Percentiles rank a stretch among this genome's conserved stretches.
Conservation (phyloP, 1,140 invertebrate species). For the Drosophila asahinai region DNA sequence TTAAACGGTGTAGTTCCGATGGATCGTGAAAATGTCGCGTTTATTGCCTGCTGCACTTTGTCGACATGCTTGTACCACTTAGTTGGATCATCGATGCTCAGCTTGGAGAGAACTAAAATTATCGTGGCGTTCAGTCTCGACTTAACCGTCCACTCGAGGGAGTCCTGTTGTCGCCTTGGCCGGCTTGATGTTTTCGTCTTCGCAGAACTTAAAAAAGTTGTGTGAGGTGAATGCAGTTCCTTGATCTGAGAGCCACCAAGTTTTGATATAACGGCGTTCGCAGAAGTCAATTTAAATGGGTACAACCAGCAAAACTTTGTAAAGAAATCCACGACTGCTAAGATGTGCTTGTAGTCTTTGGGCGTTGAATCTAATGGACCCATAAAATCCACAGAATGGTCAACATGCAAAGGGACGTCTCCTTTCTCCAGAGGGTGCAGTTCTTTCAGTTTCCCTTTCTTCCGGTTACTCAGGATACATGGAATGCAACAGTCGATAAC, state of each 20-base stretch:
- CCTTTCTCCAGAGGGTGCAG: not conserved
- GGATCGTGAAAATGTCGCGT: not conserved
- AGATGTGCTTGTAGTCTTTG: not conserved
- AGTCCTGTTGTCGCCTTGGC: slow-evolving; percentile 1
- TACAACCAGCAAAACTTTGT: no score
- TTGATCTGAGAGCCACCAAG: not conserved
- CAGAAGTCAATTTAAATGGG: no score
- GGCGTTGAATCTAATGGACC: not conserved
- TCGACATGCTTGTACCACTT: not conserved
- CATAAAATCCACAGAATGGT: not conserved
- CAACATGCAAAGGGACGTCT: not conserved
- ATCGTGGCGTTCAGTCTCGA: not conserved
- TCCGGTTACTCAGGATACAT: not conserved
- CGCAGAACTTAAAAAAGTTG: not conserved
- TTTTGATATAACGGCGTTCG: not conserved
- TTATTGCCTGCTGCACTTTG: slow-evolving; percentile 4
- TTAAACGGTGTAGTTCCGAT: not conserved
- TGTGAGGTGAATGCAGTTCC: not conserved
- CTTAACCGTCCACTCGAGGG: not conserved
- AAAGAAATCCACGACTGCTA: not conserved
- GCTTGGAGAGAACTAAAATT: slow-evolving; percentile 1
- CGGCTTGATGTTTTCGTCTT: not conserved
- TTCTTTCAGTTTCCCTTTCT: not conserved
- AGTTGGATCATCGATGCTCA: not conserved
- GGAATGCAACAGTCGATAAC: no score